Conservation (phyloP, 2,113 vertebrate genomes). For the Prionailurus viverrinus region DNA sequence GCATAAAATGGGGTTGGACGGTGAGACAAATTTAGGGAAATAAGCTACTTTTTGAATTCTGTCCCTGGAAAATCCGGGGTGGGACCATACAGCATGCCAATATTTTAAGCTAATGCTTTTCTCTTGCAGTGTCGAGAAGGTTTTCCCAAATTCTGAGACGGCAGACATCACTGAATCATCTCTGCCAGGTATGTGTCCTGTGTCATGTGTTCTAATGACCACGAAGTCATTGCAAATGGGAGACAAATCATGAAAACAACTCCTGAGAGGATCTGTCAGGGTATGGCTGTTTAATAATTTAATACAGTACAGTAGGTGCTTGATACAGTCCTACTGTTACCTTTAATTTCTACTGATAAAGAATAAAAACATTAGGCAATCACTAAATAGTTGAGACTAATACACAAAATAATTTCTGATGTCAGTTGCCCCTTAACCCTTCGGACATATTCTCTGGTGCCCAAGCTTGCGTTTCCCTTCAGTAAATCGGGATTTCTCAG, state of each 20-base stretch:
- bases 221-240: not conserved
- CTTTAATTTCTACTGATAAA: not conserved
- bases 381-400: no score
- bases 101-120: slow-evolving; percentile 74
- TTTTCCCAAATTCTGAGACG: slow-evolving; percentile 99
- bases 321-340: not conserved
- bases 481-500: not conserved
- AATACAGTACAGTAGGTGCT: not conserved
- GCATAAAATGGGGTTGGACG: not conserved
- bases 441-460: not conserved
- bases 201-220: not conserved
- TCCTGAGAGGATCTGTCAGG: not conserved
- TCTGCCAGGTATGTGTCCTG: slow-evolving; percentile 94
- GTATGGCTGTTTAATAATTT: not conserved
- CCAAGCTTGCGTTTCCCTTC: not conserved
- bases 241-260: not conserved
- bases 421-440: not conserved
- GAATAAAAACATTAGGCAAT: not conserved
- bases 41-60: not conserved
- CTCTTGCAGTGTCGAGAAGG: slow-evolving; percentile 95
- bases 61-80: not conserved
- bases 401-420: not conserved
- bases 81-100: not conserved
- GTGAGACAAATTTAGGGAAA: not conserved
- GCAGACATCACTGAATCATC: slow-evolving; percentile 98